Conservation (phyloP, 2,797 vertebrate species). For the Alcedo quadribrachys region DNA sequence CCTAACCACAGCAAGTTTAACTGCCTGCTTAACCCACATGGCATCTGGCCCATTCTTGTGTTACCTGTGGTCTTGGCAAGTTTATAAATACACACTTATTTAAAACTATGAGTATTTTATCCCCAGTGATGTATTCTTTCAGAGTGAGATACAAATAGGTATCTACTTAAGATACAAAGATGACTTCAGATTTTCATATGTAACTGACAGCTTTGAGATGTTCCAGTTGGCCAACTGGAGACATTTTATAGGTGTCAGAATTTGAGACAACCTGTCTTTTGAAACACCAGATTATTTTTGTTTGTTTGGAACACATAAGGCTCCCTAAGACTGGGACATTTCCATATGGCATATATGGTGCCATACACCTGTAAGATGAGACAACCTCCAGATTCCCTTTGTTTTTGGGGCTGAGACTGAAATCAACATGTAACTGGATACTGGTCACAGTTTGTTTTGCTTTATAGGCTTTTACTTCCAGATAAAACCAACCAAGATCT, state of each 20-base stretch:
- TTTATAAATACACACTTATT: not conserved
- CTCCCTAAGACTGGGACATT: not conserved
- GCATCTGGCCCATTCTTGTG: conserved; percentile 34
- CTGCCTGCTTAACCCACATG: not conserved
- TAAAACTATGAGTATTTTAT: not conserved
- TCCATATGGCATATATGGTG: not conserved
- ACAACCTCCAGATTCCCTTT: not conserved
- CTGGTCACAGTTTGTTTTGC: not conserved
- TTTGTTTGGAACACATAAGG: not conserved
- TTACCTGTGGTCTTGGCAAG: not conserved
- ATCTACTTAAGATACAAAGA: not conserved
- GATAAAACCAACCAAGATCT: not conserved
- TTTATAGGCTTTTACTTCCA: not conserved
- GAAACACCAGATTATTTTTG: not conserved
- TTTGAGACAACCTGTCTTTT: not conserved
- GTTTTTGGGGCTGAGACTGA: not conserved
- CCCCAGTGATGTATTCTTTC: not conserved
- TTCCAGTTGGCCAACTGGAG: not conserved
- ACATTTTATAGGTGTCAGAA: not conserved
- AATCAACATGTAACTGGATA: not conserved
- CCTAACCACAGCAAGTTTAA: not conserved
- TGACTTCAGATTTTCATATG: not conserved
- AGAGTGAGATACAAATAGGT: not conserved
- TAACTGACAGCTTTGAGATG: not conserved
- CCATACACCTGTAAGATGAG: not conserved